phyloP scores from a whole-genome alignment of 2,888 invertebrate species.

The Corbicula japonica region DNA sequence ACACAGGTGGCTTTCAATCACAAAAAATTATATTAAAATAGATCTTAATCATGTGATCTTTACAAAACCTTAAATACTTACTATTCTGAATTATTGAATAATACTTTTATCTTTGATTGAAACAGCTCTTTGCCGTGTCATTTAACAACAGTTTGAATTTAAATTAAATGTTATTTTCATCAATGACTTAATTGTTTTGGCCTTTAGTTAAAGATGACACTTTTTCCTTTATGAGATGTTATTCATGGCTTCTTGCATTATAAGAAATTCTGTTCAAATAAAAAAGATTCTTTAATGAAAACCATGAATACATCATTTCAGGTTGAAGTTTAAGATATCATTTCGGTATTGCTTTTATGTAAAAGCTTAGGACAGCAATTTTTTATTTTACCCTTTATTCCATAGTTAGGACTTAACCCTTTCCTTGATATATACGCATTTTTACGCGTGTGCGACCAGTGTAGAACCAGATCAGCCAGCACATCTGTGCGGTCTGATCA shows the following conservation, averaged over 20 bases:
- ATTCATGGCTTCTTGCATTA: conserved; percentile 19
- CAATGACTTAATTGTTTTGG: conserved; percentile 28
- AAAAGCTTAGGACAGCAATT: no score
- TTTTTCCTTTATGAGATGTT: conserved; percentile 22
- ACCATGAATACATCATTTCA: no score
- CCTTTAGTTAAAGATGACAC: conserved; percentile 24
- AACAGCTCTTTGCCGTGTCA: conserved; percentile 16
- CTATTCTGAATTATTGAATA: conserved; percentile 12
- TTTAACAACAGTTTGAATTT: conserved; percentile 14
- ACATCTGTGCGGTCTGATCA: no score
- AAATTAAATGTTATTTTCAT: conserved; percentile 14
- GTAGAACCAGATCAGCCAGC: no score
- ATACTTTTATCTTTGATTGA: conserved; percentile 8
- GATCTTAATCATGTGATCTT: conserved; percentile 11
- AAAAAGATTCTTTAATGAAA: no score
- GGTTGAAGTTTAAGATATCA: no score
- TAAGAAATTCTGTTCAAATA: no score
- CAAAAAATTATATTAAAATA: not conserved
- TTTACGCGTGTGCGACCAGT: no score
- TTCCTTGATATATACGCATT: no score
- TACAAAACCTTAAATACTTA: conserved; percentile 21
- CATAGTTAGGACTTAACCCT: no score
- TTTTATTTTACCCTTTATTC: no score
- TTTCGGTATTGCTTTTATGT: no score
- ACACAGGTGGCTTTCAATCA: conserved; percentile 46